Evolutionary conservation across 2,888 invertebrate genomes (phyloP).

Genomic region (Carabus problematicus): DNA sequence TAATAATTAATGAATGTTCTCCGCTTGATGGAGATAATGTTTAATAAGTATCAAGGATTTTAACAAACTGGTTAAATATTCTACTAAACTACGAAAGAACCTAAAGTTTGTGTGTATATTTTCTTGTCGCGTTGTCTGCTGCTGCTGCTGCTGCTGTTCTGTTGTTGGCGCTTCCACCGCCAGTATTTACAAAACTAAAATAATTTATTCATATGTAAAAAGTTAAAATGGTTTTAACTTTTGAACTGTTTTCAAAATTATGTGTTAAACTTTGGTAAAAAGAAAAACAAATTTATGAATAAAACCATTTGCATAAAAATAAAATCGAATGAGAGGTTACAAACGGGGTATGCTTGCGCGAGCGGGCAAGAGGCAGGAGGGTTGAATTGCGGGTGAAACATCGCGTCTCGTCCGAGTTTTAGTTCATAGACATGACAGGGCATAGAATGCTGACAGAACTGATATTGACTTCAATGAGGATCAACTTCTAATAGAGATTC

Average conservation of each 20-base stretch:
- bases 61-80: background rate
- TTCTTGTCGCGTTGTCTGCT: background rate
- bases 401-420: background rate
- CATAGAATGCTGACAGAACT: background rate
- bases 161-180: no score
- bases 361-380: no score
- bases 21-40: background rate
- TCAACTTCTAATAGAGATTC: no score
- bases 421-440: background rate
- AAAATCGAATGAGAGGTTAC: conserved; percentile 14
- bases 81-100: background rate
- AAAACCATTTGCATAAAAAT: conserved; percentile 30
- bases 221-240: conserved; percentile 31
- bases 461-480: no score
- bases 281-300: conserved; percentile 27
- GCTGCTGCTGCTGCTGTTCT: no score
- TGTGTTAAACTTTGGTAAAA: conserved; percentile 28
- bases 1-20: background rate
- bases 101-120: background rate
- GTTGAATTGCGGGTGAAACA: background rate
- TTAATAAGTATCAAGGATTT: background rate
- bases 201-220: conserved; percentile 24
- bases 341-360: conserved; percentile 57
- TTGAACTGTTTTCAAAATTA: conserved; percentile 31
- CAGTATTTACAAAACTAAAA: background rate